Evolutionary conservation across 1,140 invertebrate genomes (phyloP).

Genomic region (Sycophila sp.): DNA sequence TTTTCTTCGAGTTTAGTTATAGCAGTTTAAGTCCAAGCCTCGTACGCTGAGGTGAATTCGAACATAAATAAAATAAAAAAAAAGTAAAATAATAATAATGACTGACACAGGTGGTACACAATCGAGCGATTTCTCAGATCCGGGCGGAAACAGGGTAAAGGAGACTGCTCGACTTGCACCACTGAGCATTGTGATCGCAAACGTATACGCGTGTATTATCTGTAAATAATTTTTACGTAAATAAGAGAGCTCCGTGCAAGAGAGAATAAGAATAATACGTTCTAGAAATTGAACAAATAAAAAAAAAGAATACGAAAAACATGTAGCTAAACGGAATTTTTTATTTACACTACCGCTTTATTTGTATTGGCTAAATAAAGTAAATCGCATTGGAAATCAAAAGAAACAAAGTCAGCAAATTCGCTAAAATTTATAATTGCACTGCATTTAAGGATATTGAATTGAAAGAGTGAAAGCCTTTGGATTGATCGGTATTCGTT

Average conservation of each 20-base stretch:
- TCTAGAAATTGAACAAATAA: constrained; percentile 22
- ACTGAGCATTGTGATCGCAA: constrained; percentile 62
- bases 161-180: constrained; percentile 54
- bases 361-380: constrained; percentile 22
- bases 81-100: constrained; percentile 39
- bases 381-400: constrained; percentile 28
- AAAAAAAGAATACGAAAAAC: constrained; percentile 27
- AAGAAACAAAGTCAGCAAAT: constrained; percentile 27
- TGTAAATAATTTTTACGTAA: constrained; percentile 57
- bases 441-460: constrained; percentile 14
- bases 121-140: constrained; percentile 54
- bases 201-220: constrained; percentile 63
- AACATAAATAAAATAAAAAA: constrained; percentile 22
- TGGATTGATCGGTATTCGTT: neutral
- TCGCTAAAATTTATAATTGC: constrained; percentile 35
- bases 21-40: constrained; percentile 34
- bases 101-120: constrained; percentile 53
- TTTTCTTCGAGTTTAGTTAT: constrained; percentile 35
- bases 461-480: neutral
- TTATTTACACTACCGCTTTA: constrained; percentile 3
- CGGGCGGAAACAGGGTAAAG: constrained; percentile 53
- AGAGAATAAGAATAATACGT: constrained; percentile 25
- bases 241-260: constrained; percentile 32
- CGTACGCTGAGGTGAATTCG: constrained; percentile 29
- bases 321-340: constrained; percentile 27